A percentile compares a stretch with the other conserved stretches of the same genome.
These are phyloP conservation scores for Trichechus manatus DNA, from an alignment of 2,113 vertebrate genomes.

Conservation along the genomic window DNA sequence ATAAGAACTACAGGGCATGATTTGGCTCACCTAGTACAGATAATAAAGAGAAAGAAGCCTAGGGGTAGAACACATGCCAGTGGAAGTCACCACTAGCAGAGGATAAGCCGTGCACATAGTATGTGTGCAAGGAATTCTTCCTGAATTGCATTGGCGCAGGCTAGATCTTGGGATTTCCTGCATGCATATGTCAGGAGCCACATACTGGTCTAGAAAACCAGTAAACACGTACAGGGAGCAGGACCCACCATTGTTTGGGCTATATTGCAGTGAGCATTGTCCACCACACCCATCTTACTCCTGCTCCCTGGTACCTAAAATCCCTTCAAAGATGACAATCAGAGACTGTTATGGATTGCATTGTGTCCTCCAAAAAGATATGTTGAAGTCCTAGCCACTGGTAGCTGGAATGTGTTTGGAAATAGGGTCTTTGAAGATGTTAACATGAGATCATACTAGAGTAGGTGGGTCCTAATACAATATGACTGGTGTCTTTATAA, in stretches of 20 bases:
- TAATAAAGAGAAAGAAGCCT: neutral
- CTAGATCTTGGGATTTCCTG: neutral
- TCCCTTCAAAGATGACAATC: neutral
- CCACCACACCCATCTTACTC: neutral
- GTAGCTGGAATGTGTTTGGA: no score
- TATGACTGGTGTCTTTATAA: no score
- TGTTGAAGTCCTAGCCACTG: no score
- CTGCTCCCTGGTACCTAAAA: neutral
- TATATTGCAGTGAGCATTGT: neutral
- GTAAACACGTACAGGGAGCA: neutral
- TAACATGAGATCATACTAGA: no score
- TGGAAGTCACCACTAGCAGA: neutral
- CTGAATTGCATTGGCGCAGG: neutral
- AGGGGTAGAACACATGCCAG: neutral
- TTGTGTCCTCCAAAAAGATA: no score
- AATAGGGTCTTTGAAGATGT: no score
- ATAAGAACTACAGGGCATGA: neutral
- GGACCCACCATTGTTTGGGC: neutral
- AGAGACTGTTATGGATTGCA: no score
- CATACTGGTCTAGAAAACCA: neutral
- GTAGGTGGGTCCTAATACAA: no score
- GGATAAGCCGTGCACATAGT: neutral
- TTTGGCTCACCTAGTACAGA: neutral
- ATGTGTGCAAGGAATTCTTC: neutral
- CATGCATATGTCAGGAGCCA: neutral